Percentiles rank a stretch among this genome's conserved stretches.
These are phyloP conservation scores for Meriones unguiculatus DNA, from an alignment of 2,113 vertebrate genomes.

Conservation along the genomic window DNA sequence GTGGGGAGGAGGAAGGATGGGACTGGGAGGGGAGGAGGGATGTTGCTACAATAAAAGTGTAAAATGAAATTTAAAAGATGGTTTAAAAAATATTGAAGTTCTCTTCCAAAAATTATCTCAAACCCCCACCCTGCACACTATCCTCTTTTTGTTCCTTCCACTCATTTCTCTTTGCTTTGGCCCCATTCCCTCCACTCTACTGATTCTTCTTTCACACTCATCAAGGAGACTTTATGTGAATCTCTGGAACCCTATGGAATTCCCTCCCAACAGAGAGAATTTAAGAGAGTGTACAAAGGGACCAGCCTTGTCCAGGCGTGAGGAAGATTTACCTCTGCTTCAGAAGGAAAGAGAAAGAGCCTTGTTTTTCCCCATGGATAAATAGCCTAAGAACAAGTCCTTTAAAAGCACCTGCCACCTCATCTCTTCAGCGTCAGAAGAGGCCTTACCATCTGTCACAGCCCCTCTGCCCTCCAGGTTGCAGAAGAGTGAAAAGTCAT, in stretches of 20 bases:
- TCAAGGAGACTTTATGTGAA: conserved; percentile 17
- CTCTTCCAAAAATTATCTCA: not conserved
- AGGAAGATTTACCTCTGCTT: conserved; percentile 22
- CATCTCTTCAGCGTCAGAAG: conserved; percentile 22
- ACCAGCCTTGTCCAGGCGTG: not conserved
- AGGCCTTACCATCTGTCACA: not conserved
- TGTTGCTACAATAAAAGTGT: no score
- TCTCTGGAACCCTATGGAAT: conserved; percentile 48
- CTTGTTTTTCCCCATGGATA: conserved; percentile 5
- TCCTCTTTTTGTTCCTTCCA: not conserved
- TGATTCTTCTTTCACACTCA: not conserved
- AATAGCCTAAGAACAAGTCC: conserved; percentile 8
- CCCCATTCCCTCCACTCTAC: not conserved
- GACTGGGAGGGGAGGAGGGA: no score
- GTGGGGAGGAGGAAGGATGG: no score
- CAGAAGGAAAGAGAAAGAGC: not conserved
- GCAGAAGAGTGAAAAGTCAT: not conserved
- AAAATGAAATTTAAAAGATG: no score
- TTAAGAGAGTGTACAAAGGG: not conserved
- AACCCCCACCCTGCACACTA: not conserved
- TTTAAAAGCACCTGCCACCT: not conserved
- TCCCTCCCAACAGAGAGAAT: conserved; percentile 37
- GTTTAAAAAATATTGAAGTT: not conserved
- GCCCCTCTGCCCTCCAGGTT: conserved; percentile 18
- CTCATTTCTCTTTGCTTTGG: not conserved